phyloP scores from a whole-genome alignment of 2,113 vertebrate species.

The Apistogramma diplotaenia region DNA sequence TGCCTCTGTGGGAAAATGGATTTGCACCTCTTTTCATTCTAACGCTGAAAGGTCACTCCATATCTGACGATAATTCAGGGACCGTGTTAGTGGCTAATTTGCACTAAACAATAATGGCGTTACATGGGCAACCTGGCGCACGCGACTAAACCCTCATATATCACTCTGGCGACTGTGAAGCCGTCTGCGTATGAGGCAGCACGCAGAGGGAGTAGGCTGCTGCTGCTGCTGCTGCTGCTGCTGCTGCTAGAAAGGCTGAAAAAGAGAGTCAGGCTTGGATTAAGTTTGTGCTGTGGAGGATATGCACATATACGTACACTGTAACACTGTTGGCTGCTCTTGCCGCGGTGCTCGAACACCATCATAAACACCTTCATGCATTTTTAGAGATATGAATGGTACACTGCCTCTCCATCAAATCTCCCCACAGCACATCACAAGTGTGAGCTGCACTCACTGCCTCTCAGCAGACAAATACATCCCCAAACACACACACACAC shows the following conservation, averaged over 20 bases:
- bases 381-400: conserved; percentile 54
- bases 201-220: not conserved
- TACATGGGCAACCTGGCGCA: conserved; percentile 35
- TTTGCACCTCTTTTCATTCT: conserved; percentile 35
- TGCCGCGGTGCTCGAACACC: not conserved
- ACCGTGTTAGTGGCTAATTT: conserved; percentile 65
- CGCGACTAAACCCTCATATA: conserved; percentile 10
- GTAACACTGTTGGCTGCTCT: conserved; percentile 25
- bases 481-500: not conserved
- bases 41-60: conserved; percentile 54
- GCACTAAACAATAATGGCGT: conserved; percentile 60
- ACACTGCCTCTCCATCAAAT: conserved; percentile 56
- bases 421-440: conserved; percentile 41
- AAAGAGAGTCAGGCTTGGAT: conserved; percentile 31
- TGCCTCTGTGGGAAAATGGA: conserved; percentile 28
- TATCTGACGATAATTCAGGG: conserved; percentile 56
- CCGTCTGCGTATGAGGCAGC: conserved; percentile 1
- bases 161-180: conserved; percentile 29
- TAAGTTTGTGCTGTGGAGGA: conserved; percentile 52
- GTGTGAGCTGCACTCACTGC: conserved; percentile 19
- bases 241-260: not conserved
- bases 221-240: not conserved
- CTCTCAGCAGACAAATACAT: conserved; percentile 5
- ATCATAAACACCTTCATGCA: conserved; percentile 45
- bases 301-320: conserved; percentile 32